A percentile compares a stretch with the other conserved stretches of the same genome.
phyloP scores from a whole-genome alignment of 2,797 vertebrate species.

The Crocidura indochinensis region DNA sequence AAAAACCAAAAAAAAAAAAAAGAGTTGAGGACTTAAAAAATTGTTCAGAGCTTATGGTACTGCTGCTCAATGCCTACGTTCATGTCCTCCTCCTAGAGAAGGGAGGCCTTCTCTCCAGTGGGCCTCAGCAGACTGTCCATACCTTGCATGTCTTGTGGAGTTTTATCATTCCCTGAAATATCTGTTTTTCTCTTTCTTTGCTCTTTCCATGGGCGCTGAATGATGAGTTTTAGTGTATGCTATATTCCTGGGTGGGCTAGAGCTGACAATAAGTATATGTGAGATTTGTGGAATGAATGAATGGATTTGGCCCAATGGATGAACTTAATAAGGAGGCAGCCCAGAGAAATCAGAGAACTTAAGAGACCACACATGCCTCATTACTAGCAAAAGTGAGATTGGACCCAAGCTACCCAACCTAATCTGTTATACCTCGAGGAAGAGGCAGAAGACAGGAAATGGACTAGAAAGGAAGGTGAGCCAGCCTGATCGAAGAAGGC shows the following conservation, averaged over 20 bases:
- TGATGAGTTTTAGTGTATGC: not conserved
- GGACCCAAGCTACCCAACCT: not conserved
- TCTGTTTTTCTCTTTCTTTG: constrained; percentile 32
- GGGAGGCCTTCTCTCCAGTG: not conserved
- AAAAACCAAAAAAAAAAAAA: no score
- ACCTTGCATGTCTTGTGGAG: not conserved
- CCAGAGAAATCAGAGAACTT: constrained; percentile 26
- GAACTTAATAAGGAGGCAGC: constrained; percentile 25
- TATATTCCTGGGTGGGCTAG: not conserved
- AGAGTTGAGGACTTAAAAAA: not conserved
- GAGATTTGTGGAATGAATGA: constrained; percentile 52
- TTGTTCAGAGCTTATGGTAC: not conserved
- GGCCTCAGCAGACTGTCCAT: no score
- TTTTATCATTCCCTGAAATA: not conserved
- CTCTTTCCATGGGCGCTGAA: not conserved
- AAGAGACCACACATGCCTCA: not conserved
- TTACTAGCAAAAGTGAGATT: not conserved
- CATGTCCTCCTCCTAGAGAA: not conserved
- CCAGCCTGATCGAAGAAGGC: not conserved
- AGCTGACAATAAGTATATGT: constrained; percentile 3
- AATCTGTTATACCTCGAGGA: not conserved
- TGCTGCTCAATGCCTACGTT: not conserved
- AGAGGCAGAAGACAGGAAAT: not conserved
- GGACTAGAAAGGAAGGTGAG: not conserved
- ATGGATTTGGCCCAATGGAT: constrained; percentile 36